Conservation (phyloP, 1,140 invertebrate species). For the Copidosoma floridanum region DNA sequence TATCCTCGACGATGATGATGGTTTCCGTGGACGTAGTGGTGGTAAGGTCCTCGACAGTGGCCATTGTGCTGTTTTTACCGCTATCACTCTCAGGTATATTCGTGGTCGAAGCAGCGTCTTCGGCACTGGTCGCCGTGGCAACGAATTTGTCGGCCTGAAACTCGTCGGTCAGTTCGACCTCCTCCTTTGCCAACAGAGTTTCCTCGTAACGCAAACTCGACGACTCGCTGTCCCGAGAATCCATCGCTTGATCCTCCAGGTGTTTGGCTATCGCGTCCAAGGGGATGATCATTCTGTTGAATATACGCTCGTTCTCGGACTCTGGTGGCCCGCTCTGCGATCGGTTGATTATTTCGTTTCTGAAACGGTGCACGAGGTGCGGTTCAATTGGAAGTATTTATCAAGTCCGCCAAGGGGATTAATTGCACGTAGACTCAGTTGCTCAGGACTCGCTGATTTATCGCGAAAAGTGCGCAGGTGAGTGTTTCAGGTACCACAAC, state of each 20-base stretch:
- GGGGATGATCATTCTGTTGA: slow-evolving; percentile 39
- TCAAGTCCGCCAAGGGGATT: too few species aligned
- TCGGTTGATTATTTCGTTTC: slow-evolving; percentile 41
- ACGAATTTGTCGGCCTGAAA: slow-evolving; percentile 25
- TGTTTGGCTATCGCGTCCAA: slow-evolving; percentile 46
- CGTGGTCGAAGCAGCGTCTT: too few species aligned
- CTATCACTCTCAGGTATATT: too few species aligned
- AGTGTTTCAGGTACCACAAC: too few species aligned
- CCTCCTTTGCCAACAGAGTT: slow-evolving; percentile 25
- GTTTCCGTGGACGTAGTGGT: neutral
- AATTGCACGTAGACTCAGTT: too few species aligned
- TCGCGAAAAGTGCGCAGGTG: too few species aligned
- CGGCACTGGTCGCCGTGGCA: slow-evolving; percentile 3
- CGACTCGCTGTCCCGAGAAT: neutral
- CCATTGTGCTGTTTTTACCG: too few species aligned
- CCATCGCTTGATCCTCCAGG: slow-evolving; percentile 40
- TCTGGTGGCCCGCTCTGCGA: slow-evolving; percentile 34
- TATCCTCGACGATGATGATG: too few species aligned
- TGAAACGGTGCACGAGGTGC: too few species aligned
- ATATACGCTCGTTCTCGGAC: slow-evolving; percentile 34
- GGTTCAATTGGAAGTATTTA: too few species aligned
- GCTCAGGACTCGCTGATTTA: too few species aligned
- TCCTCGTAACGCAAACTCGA: slow-evolving; percentile 31
- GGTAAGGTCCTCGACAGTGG: neutral
- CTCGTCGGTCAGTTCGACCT: neutral